Conservation (phyloP, 53 echinoderm and acorn worm genomes). For the Astropecten irregularis region DNA sequence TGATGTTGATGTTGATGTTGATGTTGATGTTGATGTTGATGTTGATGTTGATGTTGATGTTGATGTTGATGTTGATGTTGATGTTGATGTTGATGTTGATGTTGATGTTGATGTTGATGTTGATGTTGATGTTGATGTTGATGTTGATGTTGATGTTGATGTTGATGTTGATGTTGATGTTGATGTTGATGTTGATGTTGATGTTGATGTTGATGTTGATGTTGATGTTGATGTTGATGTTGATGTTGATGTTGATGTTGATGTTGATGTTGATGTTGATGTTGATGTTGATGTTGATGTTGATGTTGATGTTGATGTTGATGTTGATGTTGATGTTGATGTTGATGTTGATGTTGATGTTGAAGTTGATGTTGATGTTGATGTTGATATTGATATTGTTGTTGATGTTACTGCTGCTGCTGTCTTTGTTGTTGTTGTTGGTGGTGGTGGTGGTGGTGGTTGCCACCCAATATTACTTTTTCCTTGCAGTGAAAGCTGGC, state of each 20-base stretch:
- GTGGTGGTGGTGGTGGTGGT: slow-evolving; percentile 28
- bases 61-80: slow-evolving; percentile 37
- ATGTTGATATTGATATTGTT: too few species aligned
- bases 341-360: slow-evolving; percentile 22
- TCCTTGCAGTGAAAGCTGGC: too few species aligned
- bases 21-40: slow-evolving; percentile 2
- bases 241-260: background rate
- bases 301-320: background rate
- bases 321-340: background rate
- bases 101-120: background rate
- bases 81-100: slow-evolving; percentile 29
- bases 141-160: background rate
- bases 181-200: background rate
- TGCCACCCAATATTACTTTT: too few species aligned
- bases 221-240: background rate
- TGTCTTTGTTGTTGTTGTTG: background rate
- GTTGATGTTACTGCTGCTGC: background rate
- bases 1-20: background rate
- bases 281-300: background rate
- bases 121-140: background rate
- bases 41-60: background rate
- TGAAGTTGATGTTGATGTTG: slow-evolving; percentile 21
- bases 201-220: background rate
- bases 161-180: background rate
- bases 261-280: background rate